Conservation (phyloP, 2,888 invertebrate species). For the Anarsia innoxiella region DNA sequence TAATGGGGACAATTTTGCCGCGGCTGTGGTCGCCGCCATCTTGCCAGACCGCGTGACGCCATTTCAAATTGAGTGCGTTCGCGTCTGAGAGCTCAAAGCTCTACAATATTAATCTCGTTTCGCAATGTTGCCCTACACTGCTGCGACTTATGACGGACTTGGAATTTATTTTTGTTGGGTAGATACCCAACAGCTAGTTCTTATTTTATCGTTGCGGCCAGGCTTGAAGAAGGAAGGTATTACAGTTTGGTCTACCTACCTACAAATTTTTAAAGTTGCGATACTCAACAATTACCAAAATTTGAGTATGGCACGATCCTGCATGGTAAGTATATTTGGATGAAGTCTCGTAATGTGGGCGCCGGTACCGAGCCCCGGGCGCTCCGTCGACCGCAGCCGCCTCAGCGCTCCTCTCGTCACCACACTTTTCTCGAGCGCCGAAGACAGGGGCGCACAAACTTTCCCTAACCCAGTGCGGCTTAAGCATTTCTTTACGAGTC, state of each 20-base stretch:
- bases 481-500: slow-evolving; percentile 39
- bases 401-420: slow-evolving; percentile 7
- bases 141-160: slow-evolving; percentile 8
- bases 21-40: slow-evolving; percentile 47
- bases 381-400: slow-evolving; percentile 18
- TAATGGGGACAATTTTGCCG: slow-evolving; percentile 46
- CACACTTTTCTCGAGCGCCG: slow-evolving; percentile 26
- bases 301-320: slow-evolving; percentile 30
- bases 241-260: too few relatives aligned
- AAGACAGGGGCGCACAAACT: slow-evolving; percentile 35
- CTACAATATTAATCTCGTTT: slow-evolving; percentile 34
- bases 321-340: slow-evolving; percentile 26
- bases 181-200: too few relatives aligned
- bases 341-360: slow-evolving; percentile 21
- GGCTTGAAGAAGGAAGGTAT: too few relatives aligned
- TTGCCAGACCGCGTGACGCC: slow-evolving; percentile 73
- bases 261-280: slow-evolving; percentile 19
- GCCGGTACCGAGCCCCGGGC: slow-evolving; percentile 14
- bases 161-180: too few relatives aligned
- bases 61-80: slow-evolving; percentile 57
- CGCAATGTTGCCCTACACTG: slow-evolving; percentile 19
- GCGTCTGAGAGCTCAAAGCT: slow-evolving; percentile 24
- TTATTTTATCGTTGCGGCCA: too few relatives aligned
- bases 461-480: slow-evolving; percentile 33
- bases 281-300: slow-evolving; percentile 26